Conservation (phyloP, 2,797 vertebrate genomes). For the Sebastes reedi region DNA sequence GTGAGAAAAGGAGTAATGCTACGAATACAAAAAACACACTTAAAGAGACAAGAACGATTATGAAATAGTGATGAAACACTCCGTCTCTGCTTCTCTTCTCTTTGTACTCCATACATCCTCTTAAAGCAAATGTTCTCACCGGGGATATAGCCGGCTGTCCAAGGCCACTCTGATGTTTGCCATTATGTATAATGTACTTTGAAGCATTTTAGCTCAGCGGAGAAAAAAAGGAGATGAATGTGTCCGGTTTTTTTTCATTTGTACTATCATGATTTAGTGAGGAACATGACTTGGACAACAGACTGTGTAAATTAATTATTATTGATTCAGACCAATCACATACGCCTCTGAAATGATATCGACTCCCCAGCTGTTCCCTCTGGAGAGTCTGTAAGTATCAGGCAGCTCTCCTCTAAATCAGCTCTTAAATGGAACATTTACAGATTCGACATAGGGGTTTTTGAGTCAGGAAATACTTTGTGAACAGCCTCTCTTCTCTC, state of each 20-base stretch:
- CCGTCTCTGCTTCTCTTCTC: conserved; percentile 1
- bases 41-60: conserved; percentile 7
- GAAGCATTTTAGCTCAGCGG: background rate
- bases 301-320: conserved; percentile 57
- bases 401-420: conserved; percentile 33
- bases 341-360: conserved; percentile 35
- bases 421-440: conserved; percentile 11
- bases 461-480: conserved; percentile 25
- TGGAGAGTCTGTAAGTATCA: conserved; percentile 24
- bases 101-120: conserved; percentile 43
- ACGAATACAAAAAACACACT: conserved; percentile 1
- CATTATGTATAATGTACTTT: conserved; percentile 32
- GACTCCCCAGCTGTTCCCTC: conserved; percentile 33
- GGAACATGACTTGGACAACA: conserved; percentile 22
- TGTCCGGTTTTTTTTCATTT: conserved; percentile 3
- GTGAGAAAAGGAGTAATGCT: background rate
- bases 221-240: background rate
- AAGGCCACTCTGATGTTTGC: conserved; percentile 14
- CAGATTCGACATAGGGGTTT: conserved; percentile 18
- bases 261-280: conserved; percentile 22
- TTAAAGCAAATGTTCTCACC: conserved; percentile 47
- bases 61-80: conserved; percentile 25
- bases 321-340: conserved; percentile 61
- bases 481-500: conserved; percentile 14
- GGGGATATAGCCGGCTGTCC: conserved; percentile 8